phyloP scores from a whole-genome alignment of 2,797 vertebrate genomes.

The Simalia tracyae region DNA sequence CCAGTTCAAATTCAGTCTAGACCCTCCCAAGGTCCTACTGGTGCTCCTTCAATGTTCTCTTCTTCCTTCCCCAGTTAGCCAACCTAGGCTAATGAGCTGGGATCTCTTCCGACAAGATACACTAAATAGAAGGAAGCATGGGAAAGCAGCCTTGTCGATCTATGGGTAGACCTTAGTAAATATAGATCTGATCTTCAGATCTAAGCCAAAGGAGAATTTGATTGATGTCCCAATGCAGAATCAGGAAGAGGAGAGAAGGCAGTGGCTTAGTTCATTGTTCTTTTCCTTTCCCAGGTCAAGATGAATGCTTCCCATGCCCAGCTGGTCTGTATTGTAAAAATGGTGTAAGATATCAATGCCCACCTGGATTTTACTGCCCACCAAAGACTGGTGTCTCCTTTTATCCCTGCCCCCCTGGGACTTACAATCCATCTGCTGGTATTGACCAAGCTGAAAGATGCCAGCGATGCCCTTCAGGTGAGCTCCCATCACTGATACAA shows the following conservation, averaged over 20 bases:
- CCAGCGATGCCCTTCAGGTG: slow-evolving; percentile 86
- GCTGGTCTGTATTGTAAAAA: slow-evolving; percentile 82
- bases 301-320: slow-evolving; percentile 78
- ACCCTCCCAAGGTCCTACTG: neutral
- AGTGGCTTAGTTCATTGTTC: neutral
- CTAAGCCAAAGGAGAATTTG: neutral
- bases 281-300: slow-evolving; percentile 70
- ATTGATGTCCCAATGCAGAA: neutral
- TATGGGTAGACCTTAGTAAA: neutral
- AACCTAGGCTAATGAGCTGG: neutral
- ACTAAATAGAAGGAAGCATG: neutral
- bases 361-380: slow-evolving; percentile 82
- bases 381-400: slow-evolving; percentile 72
- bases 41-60: neutral
- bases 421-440: slow-evolving; percentile 77
- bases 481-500: slow-evolving; percentile 32
- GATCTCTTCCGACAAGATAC: neutral
- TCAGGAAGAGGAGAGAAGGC: fast-evolving
- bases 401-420: slow-evolving; percentile 83
- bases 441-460: slow-evolving; percentile 80
- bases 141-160: neutral
- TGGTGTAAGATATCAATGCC: slow-evolving; percentile 76
- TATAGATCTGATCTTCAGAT: neutral
- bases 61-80: neutral
- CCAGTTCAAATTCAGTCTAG: neutral